phyloP scores from a whole-genome alignment of 2,888 invertebrate species.

The Pogonocherus hispidulus region DNA sequence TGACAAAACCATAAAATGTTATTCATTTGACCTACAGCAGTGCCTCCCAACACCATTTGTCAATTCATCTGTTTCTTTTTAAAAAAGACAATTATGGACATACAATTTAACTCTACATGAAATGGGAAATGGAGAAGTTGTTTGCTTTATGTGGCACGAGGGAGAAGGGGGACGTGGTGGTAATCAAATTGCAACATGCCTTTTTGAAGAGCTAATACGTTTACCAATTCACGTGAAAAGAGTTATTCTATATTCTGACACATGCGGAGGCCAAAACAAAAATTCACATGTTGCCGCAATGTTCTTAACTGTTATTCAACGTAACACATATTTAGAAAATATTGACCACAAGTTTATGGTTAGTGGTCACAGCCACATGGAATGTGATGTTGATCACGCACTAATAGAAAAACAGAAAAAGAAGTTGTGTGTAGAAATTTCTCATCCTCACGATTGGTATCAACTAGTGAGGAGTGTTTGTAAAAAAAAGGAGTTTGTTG shows the following conservation, averaged over 20 bases:
- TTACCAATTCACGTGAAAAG: conserved; percentile 20
- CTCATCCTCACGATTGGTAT: too few species aligned
- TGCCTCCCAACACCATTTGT: conserved; percentile 30
- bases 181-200: conserved; percentile 34
- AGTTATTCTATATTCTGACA: conserved; percentile 37
- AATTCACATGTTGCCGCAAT: conserved; percentile 38
- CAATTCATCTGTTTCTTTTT: conserved; percentile 28
- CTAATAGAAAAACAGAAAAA: conserved; percentile 42
- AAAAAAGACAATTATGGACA: conserved; percentile 36
- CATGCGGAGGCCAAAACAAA: too few species aligned
- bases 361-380: too few species aligned
- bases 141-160: conserved; percentile 37
- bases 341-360: too few species aligned
- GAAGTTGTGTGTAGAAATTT: conserved; percentile 12
- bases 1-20: conserved; percentile 14
- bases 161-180: conserved; percentile 18
- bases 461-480: too few species aligned
- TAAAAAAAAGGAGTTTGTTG: too few species aligned
- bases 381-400: too few species aligned
- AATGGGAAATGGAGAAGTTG: conserved; percentile 13
- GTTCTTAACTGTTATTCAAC: conserved; percentile 27
- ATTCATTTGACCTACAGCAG: conserved; percentile 31
- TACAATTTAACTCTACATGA: conserved; percentile 34
- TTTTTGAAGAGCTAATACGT: conserved; percentile 13
- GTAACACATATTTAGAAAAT: too few species aligned